These are phyloP conservation scores for Hecatera dysodea DNA, from an alignment of 2,888 invertebrate species.

Conservation along the genomic window DNA sequence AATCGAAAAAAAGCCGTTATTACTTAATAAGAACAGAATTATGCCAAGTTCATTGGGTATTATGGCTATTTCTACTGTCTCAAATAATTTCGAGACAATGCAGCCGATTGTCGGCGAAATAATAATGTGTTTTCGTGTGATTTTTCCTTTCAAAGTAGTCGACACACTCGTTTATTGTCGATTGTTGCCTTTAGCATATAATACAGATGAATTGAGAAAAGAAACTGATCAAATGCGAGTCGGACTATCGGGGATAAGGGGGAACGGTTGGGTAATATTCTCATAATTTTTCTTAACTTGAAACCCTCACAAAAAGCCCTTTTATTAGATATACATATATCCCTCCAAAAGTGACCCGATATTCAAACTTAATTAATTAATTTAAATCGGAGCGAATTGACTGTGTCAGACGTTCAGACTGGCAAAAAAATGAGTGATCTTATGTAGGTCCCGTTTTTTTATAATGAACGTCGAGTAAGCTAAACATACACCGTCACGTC, in stretches of 20 bases:
- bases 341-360: too few relatives aligned
- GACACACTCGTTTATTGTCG: slow-evolving; percentile 49
- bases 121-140: slow-evolving; percentile 61
- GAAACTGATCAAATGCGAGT: not conserved
- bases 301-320: too few relatives aligned
- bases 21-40: slow-evolving; percentile 71
- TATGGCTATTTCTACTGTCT: slow-evolving; percentile 53
- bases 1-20: slow-evolving; percentile 67
- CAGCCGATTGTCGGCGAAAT: slow-evolving; percentile 54
- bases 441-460: too few relatives aligned
- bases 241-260: not conserved
- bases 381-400: too few relatives aligned
- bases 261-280: too few relatives aligned
- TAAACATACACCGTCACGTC: too few relatives aligned
- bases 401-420: too few relatives aligned
- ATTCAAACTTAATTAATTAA: too few relatives aligned
- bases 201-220: slow-evolving; percentile 22
- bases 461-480: too few relatives aligned
- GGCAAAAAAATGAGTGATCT: too few relatives aligned
- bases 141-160: slow-evolving; percentile 48
- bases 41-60: slow-evolving; percentile 75
- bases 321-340: too few relatives aligned
- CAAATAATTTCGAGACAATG: slow-evolving; percentile 57
- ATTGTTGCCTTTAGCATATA: slow-evolving; percentile 44
- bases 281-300: too few relatives aligned